Conservation (phyloP, 2,888 invertebrate genomes). For the Eupsilia transversa region DNA sequence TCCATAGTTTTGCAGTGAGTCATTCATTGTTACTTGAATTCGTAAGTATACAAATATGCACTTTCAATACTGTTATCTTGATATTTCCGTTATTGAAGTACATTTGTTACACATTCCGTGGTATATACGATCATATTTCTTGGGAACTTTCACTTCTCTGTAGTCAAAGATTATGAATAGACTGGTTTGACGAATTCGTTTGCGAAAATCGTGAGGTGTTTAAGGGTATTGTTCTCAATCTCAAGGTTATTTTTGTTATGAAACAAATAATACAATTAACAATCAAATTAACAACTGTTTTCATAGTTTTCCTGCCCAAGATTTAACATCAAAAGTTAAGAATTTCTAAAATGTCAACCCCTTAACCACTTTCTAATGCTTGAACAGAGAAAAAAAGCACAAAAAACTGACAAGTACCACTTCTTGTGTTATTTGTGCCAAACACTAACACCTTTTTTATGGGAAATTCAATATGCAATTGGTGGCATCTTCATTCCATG, state of each 20-base stretch:
- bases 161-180: not conserved
- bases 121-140: not conserved
- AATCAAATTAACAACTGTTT: too few relatives aligned
- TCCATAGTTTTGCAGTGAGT: slow-evolving; percentile 51
- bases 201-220: not conserved
- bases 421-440: not conserved
- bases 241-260: not conserved
- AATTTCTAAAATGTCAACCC: not conserved
- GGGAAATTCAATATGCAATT: too few relatives aligned
- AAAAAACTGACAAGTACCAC: not conserved
- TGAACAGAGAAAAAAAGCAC: not conserved
- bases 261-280: too few relatives aligned
- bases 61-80: slow-evolving; percentile 22
- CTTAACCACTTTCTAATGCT: not conserved
- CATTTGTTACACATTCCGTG: not conserved
- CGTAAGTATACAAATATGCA: slow-evolving; percentile 26
- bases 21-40: slow-evolving; percentile 45
- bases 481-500: too few relatives aligned
- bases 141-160: slow-evolving; percentile 9
- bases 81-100: slow-evolving; percentile 33
- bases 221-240: not conserved
- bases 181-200: not conserved
- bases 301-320: not conserved
- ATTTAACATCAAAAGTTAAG: not conserved
- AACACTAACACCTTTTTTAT: not conserved